These are phyloP conservation scores for Loxodonta africana DNA, from an alignment of 2,113 vertebrate species.

Conservation along the genomic window DNA sequence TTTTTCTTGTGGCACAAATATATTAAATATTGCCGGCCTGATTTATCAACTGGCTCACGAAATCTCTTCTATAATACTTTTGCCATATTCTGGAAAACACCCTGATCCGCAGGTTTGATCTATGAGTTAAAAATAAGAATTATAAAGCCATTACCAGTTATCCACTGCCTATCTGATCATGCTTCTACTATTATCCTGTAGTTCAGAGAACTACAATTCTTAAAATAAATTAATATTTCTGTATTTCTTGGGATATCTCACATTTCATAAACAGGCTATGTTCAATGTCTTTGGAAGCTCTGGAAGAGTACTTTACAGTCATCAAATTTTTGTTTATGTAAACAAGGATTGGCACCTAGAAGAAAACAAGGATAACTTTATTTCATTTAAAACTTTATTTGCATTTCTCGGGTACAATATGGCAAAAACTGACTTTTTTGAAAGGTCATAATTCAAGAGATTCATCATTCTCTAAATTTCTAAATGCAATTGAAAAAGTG, in stretches of 20 bases:
- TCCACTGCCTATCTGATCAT: neutral
- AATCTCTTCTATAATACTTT: neutral
- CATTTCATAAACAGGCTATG: neutral
- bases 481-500: neutral
- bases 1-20: neutral
- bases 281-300: neutral
- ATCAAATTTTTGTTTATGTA: conserved; percentile 10
- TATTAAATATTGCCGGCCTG: neutral
- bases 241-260: neutral
- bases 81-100: neutral
- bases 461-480: neutral
- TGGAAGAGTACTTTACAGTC: neutral
- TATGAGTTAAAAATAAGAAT: conserved; percentile 28
- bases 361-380: neutral
- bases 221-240: conserved; percentile 30
- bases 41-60: neutral
- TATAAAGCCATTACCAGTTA: neutral
- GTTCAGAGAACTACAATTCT: neutral
- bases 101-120: neutral
- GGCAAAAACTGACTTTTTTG: neutral
- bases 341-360: neutral
- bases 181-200: neutral
- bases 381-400: neutral
- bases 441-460: neutral
- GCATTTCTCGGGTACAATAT: neutral